Evolutionary conservation across 2,113 vertebrate species (phyloP).

Genomic region (Ranitomeya imitator): DNA sequence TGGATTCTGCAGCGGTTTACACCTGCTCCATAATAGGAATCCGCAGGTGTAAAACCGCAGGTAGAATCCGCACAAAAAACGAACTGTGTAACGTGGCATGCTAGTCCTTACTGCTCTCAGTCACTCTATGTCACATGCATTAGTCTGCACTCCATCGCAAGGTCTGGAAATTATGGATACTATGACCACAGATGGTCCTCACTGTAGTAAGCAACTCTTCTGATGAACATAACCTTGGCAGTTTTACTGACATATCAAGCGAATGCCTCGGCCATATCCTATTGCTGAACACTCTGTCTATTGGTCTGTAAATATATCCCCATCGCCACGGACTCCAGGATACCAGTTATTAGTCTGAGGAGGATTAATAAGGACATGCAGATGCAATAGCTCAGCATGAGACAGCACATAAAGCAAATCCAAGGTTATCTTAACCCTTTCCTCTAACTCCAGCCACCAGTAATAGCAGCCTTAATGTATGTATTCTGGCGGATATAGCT

Average conservation of each 20-base stretch:
- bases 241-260: neutral
- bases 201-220: neutral
- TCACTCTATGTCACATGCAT: too few relatives aligned
- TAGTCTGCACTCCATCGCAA: too few relatives aligned
- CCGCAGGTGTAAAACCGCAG: too few relatives aligned
- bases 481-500: neutral
- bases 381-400: slow-evolving; percentile 12
- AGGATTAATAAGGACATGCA: slow-evolving; percentile 40
- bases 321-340: slow-evolving; percentile 7
- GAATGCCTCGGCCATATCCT: neutral
- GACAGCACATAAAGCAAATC: neutral
- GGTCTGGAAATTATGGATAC: too few relatives aligned
- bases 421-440: slow-evolving; percentile 4
- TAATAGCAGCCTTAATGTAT: neutral
- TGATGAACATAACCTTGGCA: neutral
- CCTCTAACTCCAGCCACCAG: neutral
- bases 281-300: neutral
- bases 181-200: too few relatives aligned
- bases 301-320: neutral
- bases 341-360: slow-evolving; percentile 28
- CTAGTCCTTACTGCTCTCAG: too few relatives aligned
- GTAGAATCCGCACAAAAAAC: too few relatives aligned
- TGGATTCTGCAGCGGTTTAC: too few relatives aligned
- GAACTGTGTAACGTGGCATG: too few relatives aligned
- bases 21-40: too few relatives aligned